A percentile compares a stretch with the other conserved stretches of the same genome.
Conservation (phyloP, 1,140 invertebrate species). For the Scaptodrosophila lebanonensis region DNA sequence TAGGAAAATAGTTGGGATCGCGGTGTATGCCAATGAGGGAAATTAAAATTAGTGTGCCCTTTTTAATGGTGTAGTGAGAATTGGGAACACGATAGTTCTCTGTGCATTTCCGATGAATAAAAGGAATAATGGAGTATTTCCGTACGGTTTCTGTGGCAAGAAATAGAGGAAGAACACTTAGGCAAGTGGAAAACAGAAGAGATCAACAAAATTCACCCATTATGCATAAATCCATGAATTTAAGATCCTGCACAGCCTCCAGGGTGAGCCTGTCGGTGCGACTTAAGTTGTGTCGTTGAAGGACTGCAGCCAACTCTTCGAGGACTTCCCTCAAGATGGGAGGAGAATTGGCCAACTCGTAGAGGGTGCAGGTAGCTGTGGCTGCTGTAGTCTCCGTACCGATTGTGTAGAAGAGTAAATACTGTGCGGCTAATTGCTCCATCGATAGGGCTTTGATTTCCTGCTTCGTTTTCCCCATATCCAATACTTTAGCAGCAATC, state of each 20-base stretch:
- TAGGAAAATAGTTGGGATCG: slow-evolving; percentile 79
- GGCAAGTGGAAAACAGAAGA: too few species aligned
- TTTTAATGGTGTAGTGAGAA: slow-evolving; percentile 64
- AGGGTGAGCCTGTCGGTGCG: slow-evolving; percentile 75
- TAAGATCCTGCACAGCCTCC: slow-evolving; percentile 78
- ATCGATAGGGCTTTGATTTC: slow-evolving; percentile 61
- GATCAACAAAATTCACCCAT: slow-evolving; percentile 29
- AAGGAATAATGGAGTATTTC: slow-evolving; percentile 79
- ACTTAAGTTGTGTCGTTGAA: slow-evolving; percentile 56
- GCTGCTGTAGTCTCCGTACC: slow-evolving; percentile 84
- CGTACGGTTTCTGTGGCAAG: slow-evolving; percentile 78
- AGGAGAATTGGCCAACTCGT: slow-evolving; percentile 78
- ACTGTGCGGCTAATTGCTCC: slow-evolving; percentile 79
- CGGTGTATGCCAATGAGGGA: slow-evolving; percentile 68
- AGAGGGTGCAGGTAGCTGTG: slow-evolving; percentile 79
- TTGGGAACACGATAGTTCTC: slow-evolving; percentile 64
- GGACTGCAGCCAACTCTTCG: slow-evolving; percentile 77
- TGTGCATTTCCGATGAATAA: slow-evolving; percentile 75
- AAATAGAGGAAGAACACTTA: too few species aligned
- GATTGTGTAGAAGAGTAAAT: slow-evolving; percentile 81
- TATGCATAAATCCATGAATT: slow-evolving; percentile 79
- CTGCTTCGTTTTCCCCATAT: slow-evolving; percentile 18
- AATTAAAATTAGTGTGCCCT: slow-evolving; percentile 73
- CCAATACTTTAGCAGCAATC: slow-evolving; percentile 30
- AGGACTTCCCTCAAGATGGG: slow-evolving; percentile 23